Percentiles rank a stretch among this genome's conserved stretches.
Conservation (phyloP, 2,797 vertebrate genomes). For the Tenualosa ilisha region DNA sequence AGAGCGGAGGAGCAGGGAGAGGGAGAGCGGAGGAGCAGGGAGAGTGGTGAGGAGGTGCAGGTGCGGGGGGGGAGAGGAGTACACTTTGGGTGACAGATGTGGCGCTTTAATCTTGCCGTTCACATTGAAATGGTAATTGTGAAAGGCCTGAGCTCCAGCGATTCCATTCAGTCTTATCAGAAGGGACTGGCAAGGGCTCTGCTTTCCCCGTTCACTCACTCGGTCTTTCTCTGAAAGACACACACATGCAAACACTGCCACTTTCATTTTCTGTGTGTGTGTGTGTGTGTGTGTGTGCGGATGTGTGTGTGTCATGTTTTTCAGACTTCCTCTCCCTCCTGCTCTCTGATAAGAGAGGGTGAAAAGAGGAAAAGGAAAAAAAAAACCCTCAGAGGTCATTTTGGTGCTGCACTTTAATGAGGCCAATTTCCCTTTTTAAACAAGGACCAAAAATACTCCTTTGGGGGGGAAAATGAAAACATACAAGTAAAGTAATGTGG, state of each 20-base stretch:
- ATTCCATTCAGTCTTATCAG: constrained; percentile 21
- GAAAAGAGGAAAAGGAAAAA: neutral
- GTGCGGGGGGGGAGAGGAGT: neutral
- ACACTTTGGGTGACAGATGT: constrained; percentile 22
- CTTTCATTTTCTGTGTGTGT: constrained; percentile 3
- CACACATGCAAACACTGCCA: neutral
- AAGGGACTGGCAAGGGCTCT: neutral
- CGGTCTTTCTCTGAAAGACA: neutral
- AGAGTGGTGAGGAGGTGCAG: neutral
- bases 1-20: neutral
- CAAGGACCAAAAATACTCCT: constrained; percentile 9
- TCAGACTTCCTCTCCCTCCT: neutral
- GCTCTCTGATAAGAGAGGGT: neutral
- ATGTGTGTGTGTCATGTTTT: neutral
- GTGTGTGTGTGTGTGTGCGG: neutral
- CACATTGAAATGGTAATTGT: constrained; percentile 24
- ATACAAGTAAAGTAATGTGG: neutral
- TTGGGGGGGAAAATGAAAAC: neutral
- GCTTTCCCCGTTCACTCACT: neutral
- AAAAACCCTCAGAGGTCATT: neutral
- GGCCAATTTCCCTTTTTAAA: constrained; percentile 21
- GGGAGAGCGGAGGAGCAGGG: neutral
- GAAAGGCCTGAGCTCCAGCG: neutral
- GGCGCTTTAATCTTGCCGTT: constrained; percentile 5
- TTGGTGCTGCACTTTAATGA: neutral